Evolutionary conservation across 2,797 vertebrate species (phyloP).

Genomic region (Mormyrops boulengeri): DNA sequence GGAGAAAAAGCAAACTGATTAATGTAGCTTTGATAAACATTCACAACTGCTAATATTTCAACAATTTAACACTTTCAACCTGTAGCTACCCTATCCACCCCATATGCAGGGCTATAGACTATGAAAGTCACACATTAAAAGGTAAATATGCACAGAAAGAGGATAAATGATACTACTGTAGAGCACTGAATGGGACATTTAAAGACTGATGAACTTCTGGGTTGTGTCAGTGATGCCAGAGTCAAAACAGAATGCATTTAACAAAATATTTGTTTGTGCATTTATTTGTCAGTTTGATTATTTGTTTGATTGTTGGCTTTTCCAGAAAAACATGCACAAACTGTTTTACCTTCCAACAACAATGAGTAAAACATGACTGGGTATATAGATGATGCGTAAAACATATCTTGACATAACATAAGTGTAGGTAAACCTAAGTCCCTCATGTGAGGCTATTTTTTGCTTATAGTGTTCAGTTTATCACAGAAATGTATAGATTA

Average conservation of each 20-base stretch:
- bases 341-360: background rate
- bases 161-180: background rate
- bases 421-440: background rate
- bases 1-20: background rate
- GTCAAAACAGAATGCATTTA: background rate
- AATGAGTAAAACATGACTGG: background rate
- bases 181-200: background rate
- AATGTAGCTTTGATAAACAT: slow-evolving; percentile 4
- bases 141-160: background rate
- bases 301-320: background rate
- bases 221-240: background rate
- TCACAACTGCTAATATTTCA: background rate
- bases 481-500: background rate
- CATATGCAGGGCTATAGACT: background rate
- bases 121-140: background rate
- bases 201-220: background rate
- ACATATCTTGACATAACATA: background rate
- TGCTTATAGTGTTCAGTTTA: background rate
- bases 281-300: background rate
- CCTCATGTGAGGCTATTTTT: background rate
- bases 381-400: background rate
- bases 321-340: background rate
- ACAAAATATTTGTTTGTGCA: background rate
- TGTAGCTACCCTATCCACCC: background rate
- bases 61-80: background rate